Base-by-base conservation (phyloP, 1,140 invertebrate genomes). In the Ylistrum balloti region DNA sequence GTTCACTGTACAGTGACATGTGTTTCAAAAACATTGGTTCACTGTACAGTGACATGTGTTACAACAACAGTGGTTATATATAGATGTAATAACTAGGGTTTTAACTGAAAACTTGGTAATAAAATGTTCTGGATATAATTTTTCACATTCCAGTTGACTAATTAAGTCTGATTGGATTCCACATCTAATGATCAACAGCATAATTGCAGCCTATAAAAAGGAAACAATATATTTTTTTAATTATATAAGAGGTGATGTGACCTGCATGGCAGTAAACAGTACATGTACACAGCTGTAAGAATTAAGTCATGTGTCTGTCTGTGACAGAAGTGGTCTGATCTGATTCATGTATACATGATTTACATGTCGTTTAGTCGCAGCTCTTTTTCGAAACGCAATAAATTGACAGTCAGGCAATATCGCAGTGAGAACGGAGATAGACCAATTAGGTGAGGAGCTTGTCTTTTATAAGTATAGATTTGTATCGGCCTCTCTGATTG, bases 361-460 rank as follows among this genome's bases (percentile, higher is more conserved):
- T 74, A 74, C 56, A 74, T 74, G 56, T 74, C 56, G n/a, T 74
- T 74, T 74, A 74, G 22, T 74, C n/a, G 5, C 56, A 0, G 56
- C n/a, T 74, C 56, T 74, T 28, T 74, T 28, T 28, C 5, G 56
- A 74, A 74, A 74, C 20, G n/a, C 56, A 74, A 5, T n/a, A 28
- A 74, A 74, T 74, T 74, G 56, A 74, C 56, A 74, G 56, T 74
- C 56, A 74, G 56, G 56, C 56, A 74, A 74, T 74, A 74, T 74
- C 56, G 9, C 17, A 74, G 56, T 74, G n/a, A 74, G 56, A n/a
- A 7, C 56, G 56, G 22, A 74, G 56, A 74, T 74, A 74, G 56
- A 74, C 15, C 56, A 74, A 74, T 74, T 74, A 74, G n/a, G 28
- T 74, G 41, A 74, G 20, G 56, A n/a, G 22, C 56, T 74, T 74